Evolutionary conservation across 2,888 invertebrate species (phyloP).

Genomic region (Dryococelus australis): DNA sequence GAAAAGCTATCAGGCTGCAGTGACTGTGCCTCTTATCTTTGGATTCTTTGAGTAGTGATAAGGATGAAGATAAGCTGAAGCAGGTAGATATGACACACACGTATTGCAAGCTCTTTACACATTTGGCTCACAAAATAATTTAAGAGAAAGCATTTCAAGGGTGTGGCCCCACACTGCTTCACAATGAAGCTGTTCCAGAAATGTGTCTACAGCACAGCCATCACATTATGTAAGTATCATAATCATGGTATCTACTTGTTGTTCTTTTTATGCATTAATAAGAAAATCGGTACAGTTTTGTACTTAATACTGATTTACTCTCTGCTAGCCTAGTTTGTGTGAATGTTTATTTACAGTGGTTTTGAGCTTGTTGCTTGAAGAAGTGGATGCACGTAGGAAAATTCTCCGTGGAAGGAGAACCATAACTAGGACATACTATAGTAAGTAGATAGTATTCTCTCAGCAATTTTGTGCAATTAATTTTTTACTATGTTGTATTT

Average conservation of each 20-base stretch:
- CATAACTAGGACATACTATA: not conserved
- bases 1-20: not conserved
- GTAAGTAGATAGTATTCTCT: not conserved
- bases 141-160: not conserved
- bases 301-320: not conserved
- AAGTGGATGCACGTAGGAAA: not conserved
- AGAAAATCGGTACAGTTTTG: not conserved
- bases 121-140: not conserved
- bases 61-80: not conserved
- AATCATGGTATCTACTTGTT: not conserved
- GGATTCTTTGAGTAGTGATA: not conserved
- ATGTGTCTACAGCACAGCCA: not conserved
- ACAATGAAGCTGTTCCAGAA: not conserved
- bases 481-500: no score
- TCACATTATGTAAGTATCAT: not conserved
- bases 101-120: not conserved
- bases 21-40: not conserved
- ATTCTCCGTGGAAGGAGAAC: slow-evolving; percentile 7
- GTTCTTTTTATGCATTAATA: not conserved
- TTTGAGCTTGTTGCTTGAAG: not conserved
- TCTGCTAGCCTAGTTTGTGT: not conserved
- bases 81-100: not conserved
- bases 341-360: not conserved
- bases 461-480: not conserved
- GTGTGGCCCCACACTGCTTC: not conserved